Conservation (phyloP, 2,888 invertebrate species). For the Melikaiella ostensackeni region DNA sequence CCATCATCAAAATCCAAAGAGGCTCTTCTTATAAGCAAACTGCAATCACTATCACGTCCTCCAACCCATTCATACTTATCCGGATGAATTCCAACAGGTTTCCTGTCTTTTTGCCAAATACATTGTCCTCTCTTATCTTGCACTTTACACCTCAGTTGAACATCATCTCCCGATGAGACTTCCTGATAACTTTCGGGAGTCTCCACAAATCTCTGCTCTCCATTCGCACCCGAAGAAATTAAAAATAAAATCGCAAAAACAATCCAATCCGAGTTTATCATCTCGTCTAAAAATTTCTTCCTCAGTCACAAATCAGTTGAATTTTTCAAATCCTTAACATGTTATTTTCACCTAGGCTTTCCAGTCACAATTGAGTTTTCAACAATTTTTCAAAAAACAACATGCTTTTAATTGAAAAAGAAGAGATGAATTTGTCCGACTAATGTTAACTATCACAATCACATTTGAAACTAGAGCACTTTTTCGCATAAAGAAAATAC, state of each 20-base stretch:
- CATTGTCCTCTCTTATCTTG: slow-evolving; percentile 92
- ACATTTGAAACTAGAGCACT: not conserved
- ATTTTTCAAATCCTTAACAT: not conserved
- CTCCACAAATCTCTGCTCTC: slow-evolving; percentile 89
- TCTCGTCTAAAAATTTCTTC: slow-evolving; percentile 1
- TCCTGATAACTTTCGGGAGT: slow-evolving; percentile 89
- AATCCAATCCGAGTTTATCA: slow-evolving; percentile 10
- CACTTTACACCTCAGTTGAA: slow-evolving; percentile 88
- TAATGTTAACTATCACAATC: not conserved
- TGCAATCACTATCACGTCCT: slow-evolving; percentile 86
- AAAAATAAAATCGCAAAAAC: not conserved
- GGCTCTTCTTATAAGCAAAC: slow-evolving; percentile 89
- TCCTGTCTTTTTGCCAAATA: slow-evolving; percentile 95
- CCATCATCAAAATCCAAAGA: slow-evolving; percentile 93
- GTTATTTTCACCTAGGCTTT: not conserved
- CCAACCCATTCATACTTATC: slow-evolving; percentile 94
- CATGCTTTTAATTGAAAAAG: not conserved
- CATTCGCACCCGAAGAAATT: not conserved
- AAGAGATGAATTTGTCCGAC: not conserved
- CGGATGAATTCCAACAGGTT: slow-evolving; percentile 92
- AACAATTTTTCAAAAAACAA: not conserved
- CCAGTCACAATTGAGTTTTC: not conserved
- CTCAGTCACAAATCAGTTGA: not conserved
- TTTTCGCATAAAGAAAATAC: not conserved
- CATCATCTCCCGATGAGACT: slow-evolving; percentile 92